Evolutionary conservation across 1,140 invertebrate genomes (phyloP), one percentile per base, ranked within the genome.

Genomic region (Melitaea cinxia): DNA sequence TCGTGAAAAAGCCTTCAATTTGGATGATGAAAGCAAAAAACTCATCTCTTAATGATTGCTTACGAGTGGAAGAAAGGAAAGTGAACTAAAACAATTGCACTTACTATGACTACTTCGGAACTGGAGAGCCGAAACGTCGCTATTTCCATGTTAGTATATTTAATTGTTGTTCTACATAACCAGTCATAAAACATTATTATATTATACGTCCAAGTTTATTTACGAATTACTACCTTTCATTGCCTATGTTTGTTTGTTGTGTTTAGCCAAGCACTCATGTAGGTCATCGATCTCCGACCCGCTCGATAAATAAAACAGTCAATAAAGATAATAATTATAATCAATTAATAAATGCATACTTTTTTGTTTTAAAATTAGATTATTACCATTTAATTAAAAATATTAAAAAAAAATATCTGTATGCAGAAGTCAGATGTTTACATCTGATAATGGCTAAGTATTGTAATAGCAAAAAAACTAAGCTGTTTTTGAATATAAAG

Each of bases 1-100:
- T 84, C 80, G 78, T 84, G 68, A 72, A 81, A 78, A 85, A 78
- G 56, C 73, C 72, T 68, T 72, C 60, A 82, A 72, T 80, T 81
- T 77, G 82, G 84, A 89, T 87, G 77, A 88, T 89, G 87, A 85
- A 81, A 88, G 82, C 72, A 85, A 87, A 82, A 85, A 85, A 78
- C 70, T 49, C 53, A 68, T 68, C 62, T 65, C 66, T 68, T 71
- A 82, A 82, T 76, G 67, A 75, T 71, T 78, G 76, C 65, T 78
- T 62, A 39, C 68, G 72, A 79, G 68, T 77, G 74, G 65, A 65
- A 59, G 71, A 76, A 47, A 59, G 56, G 53, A 76, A 68, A 73
- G 80, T 78, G 68, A 75, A 80, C 65, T 83, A 72, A 78, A 70
- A 67, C 35, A 49, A 72, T 68, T 69, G 63, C 50, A 64, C 28